Conservation (phyloP, 2,888 invertebrate species). For the Monopis laevigella region DNA sequence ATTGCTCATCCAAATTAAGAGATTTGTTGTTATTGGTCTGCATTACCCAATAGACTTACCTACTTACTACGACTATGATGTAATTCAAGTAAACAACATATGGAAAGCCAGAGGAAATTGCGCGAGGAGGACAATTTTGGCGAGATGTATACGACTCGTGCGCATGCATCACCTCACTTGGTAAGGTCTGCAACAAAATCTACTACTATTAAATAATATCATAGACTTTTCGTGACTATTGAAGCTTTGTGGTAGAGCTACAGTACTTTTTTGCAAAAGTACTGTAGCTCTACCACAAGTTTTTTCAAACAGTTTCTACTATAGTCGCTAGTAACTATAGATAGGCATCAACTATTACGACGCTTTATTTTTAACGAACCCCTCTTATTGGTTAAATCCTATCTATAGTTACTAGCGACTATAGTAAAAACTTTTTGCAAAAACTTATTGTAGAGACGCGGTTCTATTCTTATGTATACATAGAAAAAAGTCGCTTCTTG, state of each 20-base stretch:
- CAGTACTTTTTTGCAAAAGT: neutral
- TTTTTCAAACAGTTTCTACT: neutral
- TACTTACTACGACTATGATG: neutral
- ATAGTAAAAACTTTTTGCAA: no score
- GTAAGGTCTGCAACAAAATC: neutral
- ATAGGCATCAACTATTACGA: no score
- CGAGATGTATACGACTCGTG: constrained; percentile 40
- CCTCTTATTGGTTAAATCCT: no score
- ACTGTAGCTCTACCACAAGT: neutral
- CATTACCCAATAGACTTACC: constrained; percentile 10
- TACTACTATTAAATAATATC: neutral
- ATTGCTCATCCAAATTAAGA: neutral
- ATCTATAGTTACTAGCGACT: no score
- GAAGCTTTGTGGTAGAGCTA: neutral
- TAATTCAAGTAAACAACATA: constrained; percentile 20
- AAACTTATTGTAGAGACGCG: no score
- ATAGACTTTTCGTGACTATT: neutral
- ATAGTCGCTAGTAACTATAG: no score
- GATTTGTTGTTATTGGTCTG: neutral
- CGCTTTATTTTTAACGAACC: no score
- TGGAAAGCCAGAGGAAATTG: constrained; percentile 62
- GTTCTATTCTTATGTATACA: no score
- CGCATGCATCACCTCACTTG: constrained; percentile 35
- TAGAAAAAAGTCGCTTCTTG: no score
- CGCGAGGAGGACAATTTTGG: constrained; percentile 56